These are phyloP conservation scores for Proterorhinus semilunaris DNA, from an alignment of 2,113 vertebrate genomes.

Conservation along the genomic window DNA sequence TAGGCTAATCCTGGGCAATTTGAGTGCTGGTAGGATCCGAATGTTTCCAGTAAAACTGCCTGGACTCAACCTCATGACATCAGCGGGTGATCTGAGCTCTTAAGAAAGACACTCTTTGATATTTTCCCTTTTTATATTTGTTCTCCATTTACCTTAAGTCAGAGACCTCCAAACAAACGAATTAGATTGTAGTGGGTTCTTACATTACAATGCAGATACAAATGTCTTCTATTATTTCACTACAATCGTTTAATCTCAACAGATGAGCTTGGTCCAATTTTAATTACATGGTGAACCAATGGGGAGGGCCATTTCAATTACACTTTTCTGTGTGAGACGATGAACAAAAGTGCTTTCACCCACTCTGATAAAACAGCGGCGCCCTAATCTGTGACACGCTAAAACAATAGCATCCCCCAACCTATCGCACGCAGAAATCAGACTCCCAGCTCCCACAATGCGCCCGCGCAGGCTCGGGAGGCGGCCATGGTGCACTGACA, in stretches of 20 bases:
- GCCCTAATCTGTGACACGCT: neutral
- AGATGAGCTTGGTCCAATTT: neutral
- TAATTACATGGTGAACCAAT: neutral
- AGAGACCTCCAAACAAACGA: no score
- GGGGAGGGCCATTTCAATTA: neutral
- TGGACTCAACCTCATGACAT: neutral
- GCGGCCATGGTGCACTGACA: constrained; percentile 2
- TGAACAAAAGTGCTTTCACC: neutral
- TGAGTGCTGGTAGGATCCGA: no score
- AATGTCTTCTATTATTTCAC: neutral
- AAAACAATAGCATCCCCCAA: neutral
- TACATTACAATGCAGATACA: neutral
- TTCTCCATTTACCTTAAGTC: neutral
- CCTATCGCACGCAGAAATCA: neutral
- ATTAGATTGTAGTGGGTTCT: neutral
- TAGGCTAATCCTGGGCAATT: no score
- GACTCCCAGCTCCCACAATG: neutral
- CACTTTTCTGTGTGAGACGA: neutral
- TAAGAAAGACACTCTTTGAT: no score
- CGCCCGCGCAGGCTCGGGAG: neutral
- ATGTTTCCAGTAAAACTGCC: neutral
- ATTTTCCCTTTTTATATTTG: no score
- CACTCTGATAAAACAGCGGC: neutral
- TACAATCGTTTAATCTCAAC: neutral
- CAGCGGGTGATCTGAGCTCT: neutral